A percentile compares a stretch with the other conserved stretches of the same genome.
Evolutionary conservation across 1,140 invertebrate species (phyloP).

Genomic region (Oryzaephilus surinamensis): DNA sequence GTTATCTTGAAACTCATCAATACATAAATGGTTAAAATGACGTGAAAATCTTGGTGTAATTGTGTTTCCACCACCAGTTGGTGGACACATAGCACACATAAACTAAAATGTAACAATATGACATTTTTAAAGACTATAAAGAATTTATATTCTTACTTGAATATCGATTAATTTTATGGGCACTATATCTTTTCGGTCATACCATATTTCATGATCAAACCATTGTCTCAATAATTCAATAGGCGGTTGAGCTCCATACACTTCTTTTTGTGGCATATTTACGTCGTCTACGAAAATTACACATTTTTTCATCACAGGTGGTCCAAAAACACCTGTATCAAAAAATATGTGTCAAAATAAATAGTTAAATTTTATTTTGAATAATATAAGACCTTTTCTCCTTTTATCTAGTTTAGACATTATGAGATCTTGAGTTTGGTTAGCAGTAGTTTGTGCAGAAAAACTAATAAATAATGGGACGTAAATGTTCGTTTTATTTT

Average conservation of each 20-base stretch:
- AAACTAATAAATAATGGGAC: slow-evolving; percentile 85
- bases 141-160: slow-evolving; percentile 45
- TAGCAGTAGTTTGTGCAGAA: slow-evolving; percentile 87
- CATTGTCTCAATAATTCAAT: slow-evolving; percentile 85
- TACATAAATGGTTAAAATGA: slow-evolving; percentile 81
- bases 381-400: slow-evolving; percentile 80
- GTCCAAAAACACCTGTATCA: slow-evolving; percentile 71
- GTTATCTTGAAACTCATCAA: slow-evolving; percentile 83
- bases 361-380: not conserved
- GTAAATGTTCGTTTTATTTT: slow-evolving; percentile 67
- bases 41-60: slow-evolving; percentile 80
- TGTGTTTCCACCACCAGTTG: slow-evolving; percentile 67
- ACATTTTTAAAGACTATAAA: not conserved
- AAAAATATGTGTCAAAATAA: not conserved
- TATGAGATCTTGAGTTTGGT: slow-evolving; percentile 90
- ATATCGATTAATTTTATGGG: slow-evolving; percentile 82
- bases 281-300: slow-evolving; percentile 92
- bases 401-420: slow-evolving; percentile 92
- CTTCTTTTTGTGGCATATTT: slow-evolving; percentile 81
- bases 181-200: slow-evolving; percentile 78
- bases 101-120: slow-evolving; percentile 45
- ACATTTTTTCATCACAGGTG: slow-evolving; percentile 78
- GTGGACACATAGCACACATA: slow-evolving; percentile 83
- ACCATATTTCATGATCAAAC: slow-evolving; percentile 86
- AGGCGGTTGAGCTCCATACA: slow-evolving; percentile 84